phyloP scores from a whole-genome alignment of 2,888 invertebrate genomes.

The Branchinecta sandiegonensis region DNA sequence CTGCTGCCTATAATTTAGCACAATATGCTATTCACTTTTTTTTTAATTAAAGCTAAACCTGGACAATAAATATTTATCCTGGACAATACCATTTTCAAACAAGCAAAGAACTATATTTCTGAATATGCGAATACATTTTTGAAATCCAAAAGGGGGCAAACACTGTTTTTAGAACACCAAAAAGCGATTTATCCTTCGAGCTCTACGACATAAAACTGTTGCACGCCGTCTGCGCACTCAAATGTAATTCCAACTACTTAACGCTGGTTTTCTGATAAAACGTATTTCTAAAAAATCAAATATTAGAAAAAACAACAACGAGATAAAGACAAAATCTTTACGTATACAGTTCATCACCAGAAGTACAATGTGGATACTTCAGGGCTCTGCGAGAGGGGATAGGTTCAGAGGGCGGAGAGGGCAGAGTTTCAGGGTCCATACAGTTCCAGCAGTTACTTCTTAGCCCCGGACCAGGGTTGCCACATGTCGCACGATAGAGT shows the following conservation, averaged over 20 bases:
- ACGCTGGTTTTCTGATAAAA: too few species aligned
- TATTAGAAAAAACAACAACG: neutral
- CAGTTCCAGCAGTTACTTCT: too few species aligned
- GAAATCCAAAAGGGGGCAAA: constrained; percentile 11
- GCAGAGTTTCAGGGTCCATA: too few species aligned
- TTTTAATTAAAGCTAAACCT: too few species aligned
- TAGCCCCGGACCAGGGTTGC: too few species aligned
- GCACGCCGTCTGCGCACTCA: too few species aligned
- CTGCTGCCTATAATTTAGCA: too few species aligned
- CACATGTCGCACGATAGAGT: too few species aligned
- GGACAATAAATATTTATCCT: too few species aligned
- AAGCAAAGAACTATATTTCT: constrained; percentile 2
- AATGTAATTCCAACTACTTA: too few species aligned
- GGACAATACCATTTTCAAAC: neutral
- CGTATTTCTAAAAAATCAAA: neutral
- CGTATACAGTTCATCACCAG: constrained; percentile 16
- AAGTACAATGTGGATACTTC: constrained; percentile 16
- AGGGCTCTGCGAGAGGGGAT: constrained; percentile 4
- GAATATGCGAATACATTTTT: constrained; percentile 3
- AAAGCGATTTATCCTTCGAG: neutral
- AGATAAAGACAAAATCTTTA: constrained; percentile 7
- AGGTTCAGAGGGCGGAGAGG: neutral
- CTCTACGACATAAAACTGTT: too few species aligned
- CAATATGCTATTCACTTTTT: too few species aligned
- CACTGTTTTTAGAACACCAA: constrained; percentile 15